Base-by-base conservation (phyloP, 2,797 vertebrate genomes). In the Anguilla obscura region DNA sequence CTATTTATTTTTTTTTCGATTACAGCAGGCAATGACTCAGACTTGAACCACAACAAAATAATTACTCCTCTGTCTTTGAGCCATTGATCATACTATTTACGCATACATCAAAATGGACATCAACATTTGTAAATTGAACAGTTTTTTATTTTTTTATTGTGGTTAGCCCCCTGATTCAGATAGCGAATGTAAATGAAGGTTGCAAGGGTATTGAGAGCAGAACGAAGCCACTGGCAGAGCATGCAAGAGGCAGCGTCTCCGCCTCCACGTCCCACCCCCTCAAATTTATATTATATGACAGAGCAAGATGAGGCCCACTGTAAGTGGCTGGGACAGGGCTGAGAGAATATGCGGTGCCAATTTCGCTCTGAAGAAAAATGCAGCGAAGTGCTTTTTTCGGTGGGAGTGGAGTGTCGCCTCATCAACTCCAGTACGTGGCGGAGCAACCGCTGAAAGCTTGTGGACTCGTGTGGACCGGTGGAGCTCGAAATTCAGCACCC, bases 371-470 rank as follows among this genome's bases (percentile, higher is more conserved):
- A 5, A 33, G 45, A 87, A 83, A 48, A 63, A 83, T 66, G 86
- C 2, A 5, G 24, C 7, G 0, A 40, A 66, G 54, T 74, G 88
- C 80, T 79, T 83, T 87, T 84, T 87, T 87, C 82, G 85, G 84
- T 88, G 88, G 33, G 85, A 86, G 58, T 50, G 85, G 24, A 71
- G 50, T 50, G 58, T 6, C 33, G 86, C 86, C 30, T 86, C 85
- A 86, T 69, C 60, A 71, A 45, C 40, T 50, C 36, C 48, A 66
- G 3, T 40, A 45, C 36, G 33, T 45, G 21, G 27, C 36, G 63
- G 24, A 69, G 71, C 76, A 45, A 33, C 36, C 45, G 33, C 40
- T 36, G 33, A 76, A 76, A 76, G 36, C 66, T 86, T 54, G 30
- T 54, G 60, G 83, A 66, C 76, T 80, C 60, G 1, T 86, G 85